Percentiles rank a stretch among this genome's conserved stretches.
phyloP scores from a whole-genome alignment of 1,140 invertebrate species.

The Acromyrmex charruanus region DNA sequence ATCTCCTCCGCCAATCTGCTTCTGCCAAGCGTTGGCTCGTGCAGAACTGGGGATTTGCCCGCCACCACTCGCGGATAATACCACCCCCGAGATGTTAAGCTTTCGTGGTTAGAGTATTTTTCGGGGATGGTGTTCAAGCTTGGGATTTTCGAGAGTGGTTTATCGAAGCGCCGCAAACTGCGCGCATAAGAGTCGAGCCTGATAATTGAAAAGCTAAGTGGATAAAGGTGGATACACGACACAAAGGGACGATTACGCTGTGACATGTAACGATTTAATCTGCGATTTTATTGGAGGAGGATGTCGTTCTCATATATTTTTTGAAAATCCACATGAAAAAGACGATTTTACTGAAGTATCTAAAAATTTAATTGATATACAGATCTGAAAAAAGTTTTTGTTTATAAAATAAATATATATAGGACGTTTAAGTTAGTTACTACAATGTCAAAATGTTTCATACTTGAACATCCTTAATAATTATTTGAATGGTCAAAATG shows the following conservation, averaged over 20 bases:
- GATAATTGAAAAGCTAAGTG: constrained; percentile 57
- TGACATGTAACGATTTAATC: constrained; percentile 21
- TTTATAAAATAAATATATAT: too few relatives aligned
- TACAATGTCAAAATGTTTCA: too few relatives aligned
- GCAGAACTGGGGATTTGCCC: constrained; percentile 54
- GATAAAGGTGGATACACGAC: neutral
- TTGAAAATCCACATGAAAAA: neutral
- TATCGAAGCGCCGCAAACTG: constrained; percentile 53
- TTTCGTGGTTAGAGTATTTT: constrained; percentile 47
- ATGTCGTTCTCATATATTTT: neutral
- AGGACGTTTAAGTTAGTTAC: too few relatives aligned
- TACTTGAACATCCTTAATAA: too few relatives aligned
- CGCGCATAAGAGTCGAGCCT: constrained; percentile 46
- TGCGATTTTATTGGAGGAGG: neutral
- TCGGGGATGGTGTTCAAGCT: constrained; percentile 41
- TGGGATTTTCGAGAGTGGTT: constrained; percentile 54
- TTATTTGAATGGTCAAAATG: too few relatives aligned
- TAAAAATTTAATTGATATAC: too few relatives aligned
- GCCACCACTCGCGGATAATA: constrained; percentile 56
- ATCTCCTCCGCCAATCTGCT: constrained; percentile 69
- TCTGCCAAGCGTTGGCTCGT: constrained; percentile 44
- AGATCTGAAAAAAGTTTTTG: too few relatives aligned
- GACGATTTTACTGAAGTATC: too few relatives aligned
- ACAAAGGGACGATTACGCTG: constrained; percentile 7
- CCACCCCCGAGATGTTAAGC: constrained; percentile 53